Evolutionary conservation across 2,888 invertebrate genomes (phyloP), one percentile per base, ranked within the genome.

Genomic region (Alsophila aescularia): DNA sequence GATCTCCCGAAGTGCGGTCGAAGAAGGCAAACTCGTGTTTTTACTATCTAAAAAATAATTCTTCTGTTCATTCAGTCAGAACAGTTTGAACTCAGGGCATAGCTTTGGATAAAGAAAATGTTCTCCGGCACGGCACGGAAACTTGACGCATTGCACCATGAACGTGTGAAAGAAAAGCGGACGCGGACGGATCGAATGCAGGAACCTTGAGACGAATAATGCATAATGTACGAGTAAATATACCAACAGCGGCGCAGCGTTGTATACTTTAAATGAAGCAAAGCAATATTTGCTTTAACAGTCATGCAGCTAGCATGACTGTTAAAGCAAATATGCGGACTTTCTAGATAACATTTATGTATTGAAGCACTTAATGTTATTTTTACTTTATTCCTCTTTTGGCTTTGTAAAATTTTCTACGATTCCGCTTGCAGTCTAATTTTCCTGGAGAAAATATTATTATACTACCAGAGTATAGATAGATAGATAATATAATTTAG

Each of bases 121-220:
- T n/a, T n/a, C n/a, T n/a, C n/a, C n/a, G n/a, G n/a, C n/a, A n/a
- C n/a, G n/a, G n/a, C n/a, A n/a, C n/a, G n/a, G n/a, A n/a, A n/a
- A n/a, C n/a, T n/a, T n/a, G n/a, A n/a, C 2, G 1, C n/a, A 16
- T 12, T 2, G 21, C 2, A 35, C 32, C 31, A 18, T 41, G 41
- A 31, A 27, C 12, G 21, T 35, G n/a, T 44, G 16, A 44, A 44
- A 14, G 35, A 45, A 32, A 40, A 39, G 39, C 24, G 31, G 35
- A 35, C 45, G 6, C 18, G 48, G 37, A 43, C 47, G 41, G 18
- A 42, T 45, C 47, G 18, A 36, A 29, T 39, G 15, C 16, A 31
- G 12, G 18, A 15, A 31, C 60, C 62, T 58, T 61, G 62, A 41
- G 41, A 55, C 52, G 55, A 62, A 57, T n/a, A n/a, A 58, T 60